Evolutionary conservation across 2,888 invertebrate genomes (phyloP).

Genomic region (Dastarcus helophoroides): DNA sequence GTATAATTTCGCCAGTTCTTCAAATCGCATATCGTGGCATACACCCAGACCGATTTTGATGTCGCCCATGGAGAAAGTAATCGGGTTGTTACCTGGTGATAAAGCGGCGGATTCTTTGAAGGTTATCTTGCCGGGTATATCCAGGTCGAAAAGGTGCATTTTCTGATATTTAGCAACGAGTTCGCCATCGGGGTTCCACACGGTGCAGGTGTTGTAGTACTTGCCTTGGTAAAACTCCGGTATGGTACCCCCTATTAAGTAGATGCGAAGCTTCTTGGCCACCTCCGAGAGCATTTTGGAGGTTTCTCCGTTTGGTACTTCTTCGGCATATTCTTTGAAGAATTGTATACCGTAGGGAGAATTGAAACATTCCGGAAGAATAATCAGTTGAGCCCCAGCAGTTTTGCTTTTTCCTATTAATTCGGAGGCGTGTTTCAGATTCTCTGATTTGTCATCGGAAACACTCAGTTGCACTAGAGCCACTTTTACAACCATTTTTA

Average conservation of each 20-base stretch:
- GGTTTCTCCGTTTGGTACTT: constrained; percentile 69
- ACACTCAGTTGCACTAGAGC: constrained; percentile 79
- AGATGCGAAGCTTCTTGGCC: constrained; percentile 65
- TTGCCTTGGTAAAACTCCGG: constrained; percentile 60
- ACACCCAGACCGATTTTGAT: constrained; percentile 82
- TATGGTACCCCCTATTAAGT: constrained; percentile 81
- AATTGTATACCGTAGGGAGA: constrained; percentile 83
- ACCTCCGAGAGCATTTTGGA: constrained; percentile 56
- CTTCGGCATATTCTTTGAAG: constrained; percentile 79
- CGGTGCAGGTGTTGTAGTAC: constrained; percentile 79
- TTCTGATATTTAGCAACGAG: constrained; percentile 76
- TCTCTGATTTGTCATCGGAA: constrained; percentile 59
- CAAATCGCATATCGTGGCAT: constrained; percentile 90
- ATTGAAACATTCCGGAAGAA: constrained; percentile 85
- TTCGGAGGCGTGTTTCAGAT: constrained; percentile 59
- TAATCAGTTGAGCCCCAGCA: constrained; percentile 53
- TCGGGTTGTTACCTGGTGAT: constrained; percentile 60
- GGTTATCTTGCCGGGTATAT: constrained; percentile 83
- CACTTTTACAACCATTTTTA: no score
- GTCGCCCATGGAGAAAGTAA: constrained; percentile 57
- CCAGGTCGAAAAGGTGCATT: constrained; percentile 92
- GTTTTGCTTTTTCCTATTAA: constrained; percentile 55
- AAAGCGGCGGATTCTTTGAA: constrained; percentile 87
- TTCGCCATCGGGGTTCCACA: constrained; percentile 69
- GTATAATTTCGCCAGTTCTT: constrained; percentile 73